A percentile compares a stretch with the other conserved stretches of the same genome.
phyloP scores from a whole-genome alignment of 2,797 vertebrate genomes.

The Natrix natrix region DNA sequence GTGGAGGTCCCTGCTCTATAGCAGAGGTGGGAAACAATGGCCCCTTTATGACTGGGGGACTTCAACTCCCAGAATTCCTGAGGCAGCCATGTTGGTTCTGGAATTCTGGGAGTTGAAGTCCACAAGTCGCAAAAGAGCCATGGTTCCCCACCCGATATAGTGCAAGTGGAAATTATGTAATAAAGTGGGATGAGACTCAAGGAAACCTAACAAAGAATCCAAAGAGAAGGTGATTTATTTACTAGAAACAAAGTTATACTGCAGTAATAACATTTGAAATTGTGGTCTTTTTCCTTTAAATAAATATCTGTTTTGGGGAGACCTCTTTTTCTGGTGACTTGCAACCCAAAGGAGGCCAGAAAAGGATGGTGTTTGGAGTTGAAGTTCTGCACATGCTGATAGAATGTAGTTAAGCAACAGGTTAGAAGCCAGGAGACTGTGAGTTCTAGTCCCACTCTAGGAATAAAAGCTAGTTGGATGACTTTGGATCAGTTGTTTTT shows the following conservation, averaged over 20 bases:
- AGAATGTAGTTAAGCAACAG: background rate
- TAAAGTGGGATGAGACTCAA: background rate
- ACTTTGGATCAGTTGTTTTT: background rate
- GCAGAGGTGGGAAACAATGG: no score
- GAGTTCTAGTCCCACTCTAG: background rate
- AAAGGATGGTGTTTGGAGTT: background rate
- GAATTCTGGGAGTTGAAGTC: no score
- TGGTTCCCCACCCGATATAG: no score
- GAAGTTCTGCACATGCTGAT: background rate
- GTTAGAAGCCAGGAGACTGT: background rate
- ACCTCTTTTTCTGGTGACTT: background rate
- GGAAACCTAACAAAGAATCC: background rate
- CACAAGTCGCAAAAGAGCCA: no score
- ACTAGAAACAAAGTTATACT: background rate
- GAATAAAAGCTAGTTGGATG: background rate
- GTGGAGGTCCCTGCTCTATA: no score
- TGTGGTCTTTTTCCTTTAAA: background rate
- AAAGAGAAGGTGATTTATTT: background rate
- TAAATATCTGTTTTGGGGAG: background rate
- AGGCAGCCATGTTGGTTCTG: no score
- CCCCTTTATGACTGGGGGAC: no score
- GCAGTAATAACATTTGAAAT: background rate
- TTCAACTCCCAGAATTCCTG: no score
- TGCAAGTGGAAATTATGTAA: background rate
- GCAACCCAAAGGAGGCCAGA: background rate